These are phyloP conservation scores for Sarcophaga caerulescens DNA, from an alignment of 2,888 invertebrate genomes.

Conservation along the genomic window DNA sequence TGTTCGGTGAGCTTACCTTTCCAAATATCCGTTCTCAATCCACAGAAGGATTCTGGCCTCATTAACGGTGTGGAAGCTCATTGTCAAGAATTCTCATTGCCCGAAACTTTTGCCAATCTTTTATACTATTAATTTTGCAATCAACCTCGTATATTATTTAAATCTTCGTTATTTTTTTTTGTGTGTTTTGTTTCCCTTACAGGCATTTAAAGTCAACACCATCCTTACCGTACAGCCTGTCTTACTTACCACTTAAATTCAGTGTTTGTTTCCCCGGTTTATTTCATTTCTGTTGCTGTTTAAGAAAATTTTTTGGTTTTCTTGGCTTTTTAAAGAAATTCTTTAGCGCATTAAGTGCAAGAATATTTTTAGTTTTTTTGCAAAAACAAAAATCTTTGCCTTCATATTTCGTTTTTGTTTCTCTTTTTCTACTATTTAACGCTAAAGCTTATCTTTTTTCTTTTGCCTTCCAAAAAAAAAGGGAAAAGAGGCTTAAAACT, in stretches of 20 bases:
- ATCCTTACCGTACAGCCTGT: slow-evolving; percentile 20
- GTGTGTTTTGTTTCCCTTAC: slow-evolving; percentile 32
- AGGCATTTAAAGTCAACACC: slow-evolving; percentile 65
- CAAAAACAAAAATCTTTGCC: slow-evolving; percentile 45
- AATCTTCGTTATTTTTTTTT: slow-evolving; percentile 2
- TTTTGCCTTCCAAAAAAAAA: not conserved
- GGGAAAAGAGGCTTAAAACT: not conserved
- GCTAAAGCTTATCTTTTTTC: slow-evolving; percentile 25
- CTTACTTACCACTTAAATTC: not conserved
- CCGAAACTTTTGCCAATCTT: no score
- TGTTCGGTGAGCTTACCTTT: no score
- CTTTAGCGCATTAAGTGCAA: slow-evolving; percentile 51
- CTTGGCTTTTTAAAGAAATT: not conserved
- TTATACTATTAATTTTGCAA: no score
- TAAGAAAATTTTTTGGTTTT: not conserved
- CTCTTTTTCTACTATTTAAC: not conserved
- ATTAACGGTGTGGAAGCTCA: no score
- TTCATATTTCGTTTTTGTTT: slow-evolving; percentile 12
- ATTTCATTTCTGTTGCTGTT: not conserved
- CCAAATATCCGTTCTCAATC: no score
- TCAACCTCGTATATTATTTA: slow-evolving; percentile 21
- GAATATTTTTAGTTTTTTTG: slow-evolving; percentile 32
- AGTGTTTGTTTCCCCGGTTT: not conserved
- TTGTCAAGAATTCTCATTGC: no score
- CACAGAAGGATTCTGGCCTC: no score